These are phyloP conservation scores for Chymomyza costata DNA, from an alignment of 1,140 invertebrate species.

Conservation along the genomic window DNA sequence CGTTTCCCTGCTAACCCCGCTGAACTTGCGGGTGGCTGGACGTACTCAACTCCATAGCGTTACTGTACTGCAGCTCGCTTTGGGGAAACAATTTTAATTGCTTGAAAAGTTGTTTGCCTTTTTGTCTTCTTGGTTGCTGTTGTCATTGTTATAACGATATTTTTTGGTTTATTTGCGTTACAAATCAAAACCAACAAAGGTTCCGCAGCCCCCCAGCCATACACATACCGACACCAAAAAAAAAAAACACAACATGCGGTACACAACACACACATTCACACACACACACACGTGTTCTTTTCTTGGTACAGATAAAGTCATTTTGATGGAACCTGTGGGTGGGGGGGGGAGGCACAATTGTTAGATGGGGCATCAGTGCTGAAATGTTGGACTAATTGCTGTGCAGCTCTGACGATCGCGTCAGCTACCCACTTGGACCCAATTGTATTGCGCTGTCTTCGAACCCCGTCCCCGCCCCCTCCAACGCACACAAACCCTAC, in stretches of 20 bases:
- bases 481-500: no score
- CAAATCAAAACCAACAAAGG: constrained; percentile 52
- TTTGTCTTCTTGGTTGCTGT: constrained; percentile 39
- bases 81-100: constrained; percentile 66
- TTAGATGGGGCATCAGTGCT: no score
- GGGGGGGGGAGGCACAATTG: no score
- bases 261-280: no score
- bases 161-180: constrained; percentile 60
- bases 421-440: no score
- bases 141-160: constrained; percentile 12
- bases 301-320: no score
- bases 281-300: no score
- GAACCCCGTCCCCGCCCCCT: no score
- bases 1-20: constrained; percentile 6
- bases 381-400: constrained; percentile 22
- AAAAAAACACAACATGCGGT: no score
- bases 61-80: background rate
- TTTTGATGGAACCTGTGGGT: constrained; percentile 9
- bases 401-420: no score
- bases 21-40: constrained; percentile 2
- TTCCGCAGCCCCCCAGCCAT: no score
- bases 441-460: constrained; percentile 1
- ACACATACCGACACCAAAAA: no score
- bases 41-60: background rate
- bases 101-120: constrained; percentile 61